Evolutionary conservation across 2,113 vertebrate genomes (phyloP), one percentile per base, ranked within the genome.

Genomic region (Eulemur macaco): DNA sequence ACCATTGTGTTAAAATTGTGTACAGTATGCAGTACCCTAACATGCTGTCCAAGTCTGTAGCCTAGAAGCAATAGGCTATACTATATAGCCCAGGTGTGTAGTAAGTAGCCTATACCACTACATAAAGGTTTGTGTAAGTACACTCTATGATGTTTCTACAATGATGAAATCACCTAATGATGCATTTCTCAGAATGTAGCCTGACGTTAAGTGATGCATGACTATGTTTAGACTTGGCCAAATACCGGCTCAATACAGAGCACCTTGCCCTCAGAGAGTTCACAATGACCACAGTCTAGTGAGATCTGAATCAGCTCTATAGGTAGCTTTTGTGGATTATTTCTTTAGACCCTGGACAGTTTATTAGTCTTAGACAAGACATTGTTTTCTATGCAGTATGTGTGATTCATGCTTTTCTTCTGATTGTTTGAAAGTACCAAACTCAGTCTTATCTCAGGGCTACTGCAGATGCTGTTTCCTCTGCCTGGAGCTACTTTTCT

Each of bases 361-460:
- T 54, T 86, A 52, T 77, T 66, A 66, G 58, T 71, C 11, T 64
- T 85, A 84, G 5, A 39, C 1, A 47, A 52, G 45, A 39, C 8
- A 66, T 34, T 27, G 14, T 95, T 91, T 89, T 91, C 68, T 63
- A n/a, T 82, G 8, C 12, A 8, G 6, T 71, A 25, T 78, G 42
- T 92, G 68, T 71, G 78, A 97, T 31, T 82, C 73, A 78, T 34
- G 86, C 42, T 50, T 82, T 88, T 69, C 78, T 94, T 95, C 42
- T 74, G 58, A 63, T 78, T 77, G 54, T 89, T 96, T 78, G n/a
- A 54, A 91, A 86, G 39, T 86, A 11, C 27, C 60, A 27, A 23
- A 60, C 15, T 85, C 76, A 9, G 8, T 58, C 52, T 78, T 81
- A 60, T 45, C 50, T 86, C 10, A 12, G 34, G 58, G 39, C 56